Conservation (phyloP, 2,797 vertebrate species). For the Graptemys geographica region DNA sequence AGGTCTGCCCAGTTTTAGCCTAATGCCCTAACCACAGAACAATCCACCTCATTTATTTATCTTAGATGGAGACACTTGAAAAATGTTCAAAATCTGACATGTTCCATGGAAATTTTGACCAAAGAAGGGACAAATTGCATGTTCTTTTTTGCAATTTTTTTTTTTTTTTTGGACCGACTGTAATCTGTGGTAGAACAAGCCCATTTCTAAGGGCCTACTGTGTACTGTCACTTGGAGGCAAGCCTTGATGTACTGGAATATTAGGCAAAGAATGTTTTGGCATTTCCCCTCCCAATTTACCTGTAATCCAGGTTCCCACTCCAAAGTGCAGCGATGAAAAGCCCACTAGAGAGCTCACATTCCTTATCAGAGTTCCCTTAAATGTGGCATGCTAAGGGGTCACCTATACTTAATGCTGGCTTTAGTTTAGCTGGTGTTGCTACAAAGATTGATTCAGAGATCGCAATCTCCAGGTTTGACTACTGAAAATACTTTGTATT, state of each 20-base stretch:
- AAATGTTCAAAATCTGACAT: not conserved
- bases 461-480: not conserved
- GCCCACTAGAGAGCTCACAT: not conserved
- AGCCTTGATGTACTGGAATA: conserved; percentile 8
- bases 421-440: not conserved
- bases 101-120: not conserved
- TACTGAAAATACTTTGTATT: not conserved
- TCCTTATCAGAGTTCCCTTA: not conserved
- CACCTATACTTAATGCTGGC: not conserved
- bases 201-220: not conserved
- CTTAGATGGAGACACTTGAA: not conserved
- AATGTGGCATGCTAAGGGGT: not conserved
- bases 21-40: not conserved
- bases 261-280: not conserved
- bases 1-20: not conserved
- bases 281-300: not conserved
- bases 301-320: not conserved
- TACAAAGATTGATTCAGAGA: not conserved
- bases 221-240: not conserved
- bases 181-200: not conserved
- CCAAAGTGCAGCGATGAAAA: not conserved
- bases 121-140: not conserved
- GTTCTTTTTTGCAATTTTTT: not conserved
- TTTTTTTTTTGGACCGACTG: not conserved
- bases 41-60: not conserved